These are phyloP conservation scores for Dendrocincla tyrannina DNA, from an alignment of 2,797 vertebrate species.

Conservation along the genomic window DNA sequence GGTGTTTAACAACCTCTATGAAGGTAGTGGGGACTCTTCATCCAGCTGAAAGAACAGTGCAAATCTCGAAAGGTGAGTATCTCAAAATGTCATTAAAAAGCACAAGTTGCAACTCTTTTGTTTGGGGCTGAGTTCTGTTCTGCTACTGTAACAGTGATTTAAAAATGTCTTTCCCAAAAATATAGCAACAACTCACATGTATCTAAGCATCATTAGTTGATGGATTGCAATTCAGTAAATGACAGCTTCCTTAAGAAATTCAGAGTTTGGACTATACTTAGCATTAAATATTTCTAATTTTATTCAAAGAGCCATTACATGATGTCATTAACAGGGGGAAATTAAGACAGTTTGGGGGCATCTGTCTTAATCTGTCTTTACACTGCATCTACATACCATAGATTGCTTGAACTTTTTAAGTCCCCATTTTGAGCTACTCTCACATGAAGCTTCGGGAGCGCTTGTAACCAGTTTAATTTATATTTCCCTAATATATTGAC, in stretches of 20 bases:
- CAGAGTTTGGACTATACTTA: neutral
- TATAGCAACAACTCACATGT: neutral
- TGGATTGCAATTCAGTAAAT: neutral
- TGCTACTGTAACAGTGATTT: neutral
- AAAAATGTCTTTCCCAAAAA: neutral
- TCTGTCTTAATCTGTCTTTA: neutral
- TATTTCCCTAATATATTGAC: neutral
- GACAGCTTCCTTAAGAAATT: neutral
- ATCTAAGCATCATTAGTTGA: neutral
- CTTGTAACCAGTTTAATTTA: neutral
- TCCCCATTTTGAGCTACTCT: neutral
- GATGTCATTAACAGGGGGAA: neutral
- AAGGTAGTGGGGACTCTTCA: neutral
- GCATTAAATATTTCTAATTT: neutral
- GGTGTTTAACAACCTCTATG: neutral
- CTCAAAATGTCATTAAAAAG: neutral
- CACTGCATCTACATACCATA: neutral
- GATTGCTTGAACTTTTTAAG: neutral
- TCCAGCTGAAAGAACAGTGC: neutral
- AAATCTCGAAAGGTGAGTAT: neutral
- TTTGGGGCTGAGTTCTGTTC: neutral
- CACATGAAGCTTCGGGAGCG: neutral
- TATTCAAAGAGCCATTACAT: neutral
- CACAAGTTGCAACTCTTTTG: neutral
- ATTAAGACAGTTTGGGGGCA: neutral